Conservation (phyloP, 2,888 invertebrate species). For the Belgica antarctica region DNA sequence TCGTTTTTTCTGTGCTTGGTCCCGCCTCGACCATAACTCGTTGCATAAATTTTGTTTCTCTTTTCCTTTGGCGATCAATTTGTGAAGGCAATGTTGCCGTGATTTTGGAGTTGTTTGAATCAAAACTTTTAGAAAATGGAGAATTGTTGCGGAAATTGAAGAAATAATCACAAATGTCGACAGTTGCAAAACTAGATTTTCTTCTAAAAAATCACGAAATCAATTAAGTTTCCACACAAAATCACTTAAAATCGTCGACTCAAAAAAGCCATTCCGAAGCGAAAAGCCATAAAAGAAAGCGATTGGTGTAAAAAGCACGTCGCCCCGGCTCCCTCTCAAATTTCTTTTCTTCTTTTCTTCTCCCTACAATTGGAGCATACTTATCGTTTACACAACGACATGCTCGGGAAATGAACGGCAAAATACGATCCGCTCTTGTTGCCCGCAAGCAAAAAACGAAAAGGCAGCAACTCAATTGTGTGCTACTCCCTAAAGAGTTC, state of each 20-base stretch:
- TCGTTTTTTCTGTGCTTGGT: constrained; percentile 16
- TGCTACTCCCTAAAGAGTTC: constrained; percentile 42
- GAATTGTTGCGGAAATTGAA: too few relatives aligned
- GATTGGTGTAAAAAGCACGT: constrained; percentile 15
- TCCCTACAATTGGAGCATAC: constrained; percentile 23
- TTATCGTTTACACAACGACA: constrained; percentile 18
- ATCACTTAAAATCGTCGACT: not conserved
- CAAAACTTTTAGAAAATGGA: too few relatives aligned
- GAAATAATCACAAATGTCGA: not conserved
- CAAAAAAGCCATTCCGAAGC: not conserved
- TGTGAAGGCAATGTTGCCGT: too few relatives aligned
- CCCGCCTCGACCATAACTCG: constrained; percentile 33
- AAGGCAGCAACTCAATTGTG: constrained; percentile 42
- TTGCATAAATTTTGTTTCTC: constrained; percentile 1
- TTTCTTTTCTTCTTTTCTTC: constrained; percentile 15
- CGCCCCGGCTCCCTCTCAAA: not conserved
- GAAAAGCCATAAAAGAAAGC: not conserved
- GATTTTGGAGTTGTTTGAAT: not conserved
- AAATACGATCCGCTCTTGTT: constrained; percentile 36
- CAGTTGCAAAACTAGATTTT: not conserved
- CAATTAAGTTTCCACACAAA: too few relatives aligned
- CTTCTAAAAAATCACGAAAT: too few relatives aligned
- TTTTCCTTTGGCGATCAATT: constrained; percentile 4
- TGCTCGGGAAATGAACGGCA: constrained; percentile 18
- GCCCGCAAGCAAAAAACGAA: constrained; percentile 6